Base-by-base conservation (phyloP, 2,888 invertebrate genomes). In the Patella ulyssiponensis region DNA sequence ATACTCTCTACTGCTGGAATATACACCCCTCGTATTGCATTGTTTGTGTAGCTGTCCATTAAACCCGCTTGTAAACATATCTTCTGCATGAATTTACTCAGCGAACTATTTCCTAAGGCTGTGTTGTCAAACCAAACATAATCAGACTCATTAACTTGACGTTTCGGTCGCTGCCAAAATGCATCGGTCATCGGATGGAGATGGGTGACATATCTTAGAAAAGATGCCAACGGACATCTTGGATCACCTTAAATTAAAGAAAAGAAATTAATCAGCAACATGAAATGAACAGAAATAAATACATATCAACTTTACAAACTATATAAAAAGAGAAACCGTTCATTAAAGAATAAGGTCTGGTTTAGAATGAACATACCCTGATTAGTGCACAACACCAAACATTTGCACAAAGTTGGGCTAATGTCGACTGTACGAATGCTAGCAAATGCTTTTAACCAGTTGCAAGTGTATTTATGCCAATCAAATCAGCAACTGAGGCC, bases 101-200 rank as follows among this genome's bases (percentile, higher is more conserved):
- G 82, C 0, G 89, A 88, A 81, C 87, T 87, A 80, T 87, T 87
- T 51, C 89, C 89, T 3, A 89, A 83, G 14, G 87, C 84, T 11
- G 86, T 86, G 78, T 88, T 87, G 79, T 89, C 88, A 79, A 85
- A 89, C 89, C 89, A 89, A 9, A 88, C 88, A 75, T 86, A 86
- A 77, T 88, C 89, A 3, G 85, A 78, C 5, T 82, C 82, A 3
- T 84, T 84, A 52, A 89, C 85, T 75, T 76, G 86, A 11, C 88
- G 82, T 78, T 89, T 89, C 77, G 86, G 84, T 69, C 88, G 78
- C 79, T 88, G 88, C 88, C 88, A 89, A 80, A 89, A 89, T 4
- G 87, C 86, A 69, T 87, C 87, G 0, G 86, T 87, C 88, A 89
- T 88, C n/a, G 88, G 89, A 74, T 88, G 88, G 7, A 89, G 87